A percentile compares a stretch with the other conserved stretches of the same genome.
Evolutionary conservation across 1,140 invertebrate species (phyloP).

Genomic region (Diorhabda sublineata): DNA sequence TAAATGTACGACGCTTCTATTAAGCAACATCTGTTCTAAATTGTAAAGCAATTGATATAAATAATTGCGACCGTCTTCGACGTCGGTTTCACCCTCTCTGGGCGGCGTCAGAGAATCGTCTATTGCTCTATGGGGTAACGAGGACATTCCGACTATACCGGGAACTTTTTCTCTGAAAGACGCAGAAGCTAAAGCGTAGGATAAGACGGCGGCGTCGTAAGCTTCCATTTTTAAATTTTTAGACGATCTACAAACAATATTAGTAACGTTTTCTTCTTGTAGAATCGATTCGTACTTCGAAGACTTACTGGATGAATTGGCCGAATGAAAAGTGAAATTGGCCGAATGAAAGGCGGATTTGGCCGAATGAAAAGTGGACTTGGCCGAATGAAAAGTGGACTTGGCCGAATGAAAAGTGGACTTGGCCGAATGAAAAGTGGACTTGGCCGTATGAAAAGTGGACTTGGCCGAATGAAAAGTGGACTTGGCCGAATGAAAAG

Average conservation of each 20-base stretch:
- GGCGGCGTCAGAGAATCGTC: constrained; percentile 46
- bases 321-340: no score
- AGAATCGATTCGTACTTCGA: background rate
- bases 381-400: no score
- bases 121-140: constrained; percentile 42
- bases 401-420: no score
- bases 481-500: no score
- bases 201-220: constrained; percentile 48
- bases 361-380: no score
- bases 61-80: constrained; percentile 25
- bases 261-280: background rate
- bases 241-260: constrained; percentile 54
- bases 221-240: constrained; percentile 60
- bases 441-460: no score
- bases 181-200: constrained; percentile 47
- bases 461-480: no score
- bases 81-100: constrained; percentile 26
- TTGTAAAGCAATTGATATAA: constrained; percentile 37
- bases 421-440: no score
- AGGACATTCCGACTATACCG: constrained; percentile 23
- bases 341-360: no score
- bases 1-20: constrained; percentile 39
- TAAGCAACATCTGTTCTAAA: constrained; percentile 39
- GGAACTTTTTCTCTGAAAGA: constrained; percentile 48
- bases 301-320: background rate